These are phyloP conservation scores for Phylloscopus whistleri DNA, from an alignment of 2,113 vertebrate genomes.

Conservation along the genomic window DNA sequence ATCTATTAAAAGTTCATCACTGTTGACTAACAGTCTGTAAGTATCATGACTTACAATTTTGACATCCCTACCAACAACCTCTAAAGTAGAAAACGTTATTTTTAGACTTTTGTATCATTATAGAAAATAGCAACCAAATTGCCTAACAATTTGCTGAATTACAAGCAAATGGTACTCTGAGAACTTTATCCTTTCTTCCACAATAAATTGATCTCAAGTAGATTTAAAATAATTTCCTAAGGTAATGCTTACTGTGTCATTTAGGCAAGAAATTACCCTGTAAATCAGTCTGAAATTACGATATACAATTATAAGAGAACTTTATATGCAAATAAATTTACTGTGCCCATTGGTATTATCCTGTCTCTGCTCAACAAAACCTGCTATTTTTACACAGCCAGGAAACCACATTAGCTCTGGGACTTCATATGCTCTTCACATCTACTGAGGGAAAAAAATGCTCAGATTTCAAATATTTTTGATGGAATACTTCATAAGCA, in stretches of 20 bases:
- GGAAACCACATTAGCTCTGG: background rate
- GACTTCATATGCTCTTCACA: conserved; percentile 12
- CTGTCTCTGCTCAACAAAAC: background rate
- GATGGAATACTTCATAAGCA: conserved; percentile 57
- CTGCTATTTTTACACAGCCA: background rate
- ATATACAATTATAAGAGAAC: background rate
- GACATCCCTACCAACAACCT: background rate
- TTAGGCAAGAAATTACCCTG: background rate
- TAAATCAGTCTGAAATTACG: background rate
- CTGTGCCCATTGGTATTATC: background rate
- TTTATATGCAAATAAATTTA: background rate
- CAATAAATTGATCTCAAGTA: background rate
- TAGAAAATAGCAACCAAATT: background rate
- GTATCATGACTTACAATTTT: background rate
- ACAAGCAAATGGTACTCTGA: background rate
- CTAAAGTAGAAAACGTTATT: background rate
- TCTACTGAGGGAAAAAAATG: background rate
- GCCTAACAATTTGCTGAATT: background rate
- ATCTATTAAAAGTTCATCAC: background rate
- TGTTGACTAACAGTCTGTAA: background rate
- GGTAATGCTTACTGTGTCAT: background rate
- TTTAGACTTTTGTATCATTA: background rate
- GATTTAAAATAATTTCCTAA: background rate
- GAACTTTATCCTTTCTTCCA: background rate
- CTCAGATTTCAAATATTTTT: conserved; percentile 63